A percentile compares a stretch with the other conserved stretches of the same genome.
Conservation (phyloP, 2,888 invertebrate species). For the Zhuqinia jingwanae region DNA sequence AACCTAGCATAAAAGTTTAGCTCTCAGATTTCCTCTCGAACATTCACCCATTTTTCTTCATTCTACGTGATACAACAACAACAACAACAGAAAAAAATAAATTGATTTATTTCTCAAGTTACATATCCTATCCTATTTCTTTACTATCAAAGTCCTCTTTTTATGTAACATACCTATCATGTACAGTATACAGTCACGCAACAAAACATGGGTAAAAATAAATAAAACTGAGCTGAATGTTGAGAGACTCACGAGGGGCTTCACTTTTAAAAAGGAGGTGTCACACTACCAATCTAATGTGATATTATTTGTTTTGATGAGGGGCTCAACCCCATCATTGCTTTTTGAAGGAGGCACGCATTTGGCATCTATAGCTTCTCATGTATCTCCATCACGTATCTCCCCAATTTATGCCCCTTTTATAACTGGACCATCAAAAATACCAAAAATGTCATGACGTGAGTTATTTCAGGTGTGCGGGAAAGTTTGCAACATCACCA, state of each 20-base stretch:
- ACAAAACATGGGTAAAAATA: background rate
- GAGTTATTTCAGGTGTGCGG: background rate
- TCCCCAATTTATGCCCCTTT: background rate
- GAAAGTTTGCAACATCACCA: too few species aligned
- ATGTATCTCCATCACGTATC: background rate
- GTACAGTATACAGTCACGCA: background rate
- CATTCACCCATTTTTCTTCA: conserved; percentile 36
- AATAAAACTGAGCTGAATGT: conserved; percentile 1
- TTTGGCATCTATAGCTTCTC: background rate
- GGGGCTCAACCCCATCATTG: background rate
- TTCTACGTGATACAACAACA: conserved; percentile 26
- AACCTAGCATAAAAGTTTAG: conserved; percentile 15
- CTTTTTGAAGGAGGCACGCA: background rate
- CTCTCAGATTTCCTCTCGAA: background rate
- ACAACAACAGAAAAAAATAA: conserved; percentile 24
- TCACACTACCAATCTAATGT: background rate
- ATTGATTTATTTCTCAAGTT: conserved; percentile 55
- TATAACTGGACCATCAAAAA: background rate
- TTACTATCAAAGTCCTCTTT: background rate
- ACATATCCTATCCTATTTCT: background rate
- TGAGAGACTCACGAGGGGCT: background rate
- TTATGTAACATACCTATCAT: too few species aligned
- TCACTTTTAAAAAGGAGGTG: conserved; percentile 3
- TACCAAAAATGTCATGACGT: background rate
- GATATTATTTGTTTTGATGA: conserved; percentile 31